Percentiles rank a stretch among this genome's conserved stretches.
Evolutionary conservation across 2,888 invertebrate genomes (phyloP).

Genomic region (Meteorus colon): DNA sequence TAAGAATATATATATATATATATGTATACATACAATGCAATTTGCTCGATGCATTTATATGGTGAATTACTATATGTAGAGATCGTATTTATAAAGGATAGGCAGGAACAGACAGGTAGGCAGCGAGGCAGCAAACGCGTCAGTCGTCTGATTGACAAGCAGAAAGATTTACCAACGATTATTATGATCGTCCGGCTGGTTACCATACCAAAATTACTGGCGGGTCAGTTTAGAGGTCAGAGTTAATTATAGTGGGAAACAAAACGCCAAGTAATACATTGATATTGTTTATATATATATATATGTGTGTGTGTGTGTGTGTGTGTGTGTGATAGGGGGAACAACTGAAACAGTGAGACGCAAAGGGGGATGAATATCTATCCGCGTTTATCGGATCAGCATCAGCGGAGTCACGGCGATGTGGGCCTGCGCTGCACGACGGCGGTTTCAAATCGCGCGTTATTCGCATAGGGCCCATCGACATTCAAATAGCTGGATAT

Average conservation of each 20-base stretch:
- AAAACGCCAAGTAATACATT: slow-evolving; percentile 22
- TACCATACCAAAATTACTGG: slow-evolving; percentile 65
- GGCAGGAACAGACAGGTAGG: slow-evolving; percentile 36
- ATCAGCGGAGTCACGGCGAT: slow-evolving; percentile 53
- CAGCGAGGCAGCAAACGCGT: slow-evolving; percentile 55
- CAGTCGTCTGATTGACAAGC: slow-evolving; percentile 67
- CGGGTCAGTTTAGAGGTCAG: slow-evolving; percentile 68
- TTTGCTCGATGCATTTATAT: slow-evolving; percentile 1
- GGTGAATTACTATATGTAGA: slow-evolving; percentile 1
- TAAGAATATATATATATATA: slow-evolving; percentile 28
- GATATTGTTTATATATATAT: neutral
- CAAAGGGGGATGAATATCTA: slow-evolving; percentile 64
- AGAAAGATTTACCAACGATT: slow-evolving; percentile 66
- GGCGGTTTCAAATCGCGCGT: neutral
- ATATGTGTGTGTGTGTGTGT: neutral
- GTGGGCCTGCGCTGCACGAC: slow-evolving; percentile 13
- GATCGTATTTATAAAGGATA: neutral
- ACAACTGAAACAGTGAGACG: neutral
- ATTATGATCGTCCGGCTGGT: slow-evolving; percentile 64
- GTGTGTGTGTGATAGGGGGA: slow-evolving; percentile 9
- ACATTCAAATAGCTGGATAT: slow-evolving; percentile 38
- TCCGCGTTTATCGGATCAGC: slow-evolving; percentile 70
- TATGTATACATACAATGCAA: neutral
- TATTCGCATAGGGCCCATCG: neutral
- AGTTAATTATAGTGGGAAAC: slow-evolving; percentile 69